Evolutionary conservation across 2,888 invertebrate species (phyloP), one percentile per base, ranked within the genome.

Genomic region (Cryptus armator): DNA sequence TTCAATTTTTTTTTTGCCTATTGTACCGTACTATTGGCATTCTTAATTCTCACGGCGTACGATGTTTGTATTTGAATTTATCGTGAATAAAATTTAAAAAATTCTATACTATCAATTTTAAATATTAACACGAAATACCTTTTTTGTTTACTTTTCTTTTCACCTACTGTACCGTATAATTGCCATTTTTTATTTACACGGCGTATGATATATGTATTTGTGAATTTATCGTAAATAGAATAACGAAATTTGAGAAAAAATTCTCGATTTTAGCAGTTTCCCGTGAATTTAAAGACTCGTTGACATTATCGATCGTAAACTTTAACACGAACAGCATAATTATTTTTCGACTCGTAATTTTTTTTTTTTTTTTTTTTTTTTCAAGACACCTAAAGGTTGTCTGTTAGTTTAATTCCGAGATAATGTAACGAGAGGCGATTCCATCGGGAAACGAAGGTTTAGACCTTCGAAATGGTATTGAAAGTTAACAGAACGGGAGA

Each of bases 391-490:
- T 24, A 24, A 24, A 24, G 24, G 24, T 24, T 9, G 6, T 5
- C 16, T 19, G 19, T 53, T 53, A 19, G 0, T 2, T 53, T 16
- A 10, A 53, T 9, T 0, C 6, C 3, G 19, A 19, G 53, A n/a
- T 2, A 16, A 51, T 37, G 16, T 7, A 16, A 16, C 16, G 16
- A 19, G 16, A 7, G 53, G 2, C 19, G 1, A 19, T 16, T 53
- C 19, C 19, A 19, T 19, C 9, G 53, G 53, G 10, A 53, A 37
- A 67, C 53, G 66, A 12, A 16, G 24, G 29, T 72, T 19, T 2
- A 51, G 53, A 64, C 51, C 66, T 80, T 72, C 59, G 59, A 14
- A 78, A 46, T 10, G 37, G 12, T 29, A 46, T 44, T 19, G 16
- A 68, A n/a, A 67, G 16, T 44, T 29, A 43, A 67, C 43, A n/a